These are phyloP conservation scores for Gymnocephalus cernua DNA, from an alignment of 2,113 vertebrate genomes.

Conservation along the genomic window DNA sequence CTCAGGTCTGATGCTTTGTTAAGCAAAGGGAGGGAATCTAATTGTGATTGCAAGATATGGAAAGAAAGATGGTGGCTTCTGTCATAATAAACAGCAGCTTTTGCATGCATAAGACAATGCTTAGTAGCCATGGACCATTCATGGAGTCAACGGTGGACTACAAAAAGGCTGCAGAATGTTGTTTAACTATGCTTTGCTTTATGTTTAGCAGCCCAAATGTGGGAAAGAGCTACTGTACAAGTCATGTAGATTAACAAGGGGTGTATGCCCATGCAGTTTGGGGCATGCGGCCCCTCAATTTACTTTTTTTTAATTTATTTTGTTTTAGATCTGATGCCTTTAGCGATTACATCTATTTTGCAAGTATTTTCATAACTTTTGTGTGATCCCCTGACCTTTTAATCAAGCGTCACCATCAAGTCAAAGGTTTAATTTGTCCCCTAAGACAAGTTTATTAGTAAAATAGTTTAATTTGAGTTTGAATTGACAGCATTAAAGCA, in stretches of 20 bases:
- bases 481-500: background rate
- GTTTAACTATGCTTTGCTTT: background rate
- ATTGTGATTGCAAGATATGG: constrained; percentile 27
- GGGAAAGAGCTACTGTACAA: background rate
- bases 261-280: background rate
- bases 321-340: background rate
- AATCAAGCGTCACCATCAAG: background rate
- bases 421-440: background rate
- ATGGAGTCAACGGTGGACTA: background rate
- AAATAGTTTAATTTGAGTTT: background rate
- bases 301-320: too few relatives aligned
- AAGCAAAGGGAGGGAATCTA: constrained; percentile 34
- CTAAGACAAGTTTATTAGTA: background rate
- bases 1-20: constrained; percentile 30
- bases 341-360: background rate
- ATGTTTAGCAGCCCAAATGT: background rate
- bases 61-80: constrained; percentile 29
- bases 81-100: constrained; percentile 3
- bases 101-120: constrained; percentile 7
- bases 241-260: background rate
- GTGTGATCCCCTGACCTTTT: background rate
- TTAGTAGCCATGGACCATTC: background rate
- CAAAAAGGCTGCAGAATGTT: background rate
- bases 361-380: background rate
- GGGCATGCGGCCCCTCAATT: background rate